Percentiles rank a stretch among this genome's conserved stretches.
Evolutionary conservation across 2,888 invertebrate species (phyloP).

Genomic region (Hymenopus coronatus): DNA sequence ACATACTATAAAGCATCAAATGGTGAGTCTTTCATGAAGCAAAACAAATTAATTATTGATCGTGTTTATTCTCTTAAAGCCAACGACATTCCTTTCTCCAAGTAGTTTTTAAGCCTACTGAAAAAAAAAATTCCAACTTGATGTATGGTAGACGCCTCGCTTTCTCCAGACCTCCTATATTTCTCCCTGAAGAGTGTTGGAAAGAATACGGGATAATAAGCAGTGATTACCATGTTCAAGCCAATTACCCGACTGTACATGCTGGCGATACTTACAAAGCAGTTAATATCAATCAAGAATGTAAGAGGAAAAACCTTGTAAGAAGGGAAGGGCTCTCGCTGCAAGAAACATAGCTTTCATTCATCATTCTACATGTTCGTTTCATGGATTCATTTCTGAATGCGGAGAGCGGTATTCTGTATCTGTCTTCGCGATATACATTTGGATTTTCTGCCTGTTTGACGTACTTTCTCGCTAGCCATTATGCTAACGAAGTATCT

Average conservation of each 20-base stretch:
- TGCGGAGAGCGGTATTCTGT: too few species aligned
- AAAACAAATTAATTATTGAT: too few species aligned
- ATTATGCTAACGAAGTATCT: too few species aligned
- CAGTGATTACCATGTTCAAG: not conserved
- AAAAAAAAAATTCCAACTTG: not conserved
- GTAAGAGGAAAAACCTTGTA: not conserved
- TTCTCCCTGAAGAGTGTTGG: not conserved
- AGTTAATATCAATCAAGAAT: not conserved
- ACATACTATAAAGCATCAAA: too few species aligned
- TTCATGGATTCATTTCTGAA: not conserved
- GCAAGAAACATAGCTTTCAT: not conserved
- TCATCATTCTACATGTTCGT: not conserved
- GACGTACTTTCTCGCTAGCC: too few species aligned
- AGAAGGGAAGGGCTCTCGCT: not conserved
- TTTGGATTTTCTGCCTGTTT: too few species aligned
- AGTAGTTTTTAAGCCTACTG: too few species aligned
- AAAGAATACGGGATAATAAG: not conserved
- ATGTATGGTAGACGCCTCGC: not conserved
- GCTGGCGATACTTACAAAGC: not conserved
- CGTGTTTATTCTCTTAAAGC: too few species aligned
- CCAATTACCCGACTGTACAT: not conserved
- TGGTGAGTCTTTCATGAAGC: too few species aligned
- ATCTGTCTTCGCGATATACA: too few species aligned
- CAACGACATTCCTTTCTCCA: not conserved
- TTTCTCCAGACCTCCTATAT: not conserved